phyloP scores from a whole-genome alignment of 2,888 invertebrate genomes.

The Mactromeris polynyma region DNA sequence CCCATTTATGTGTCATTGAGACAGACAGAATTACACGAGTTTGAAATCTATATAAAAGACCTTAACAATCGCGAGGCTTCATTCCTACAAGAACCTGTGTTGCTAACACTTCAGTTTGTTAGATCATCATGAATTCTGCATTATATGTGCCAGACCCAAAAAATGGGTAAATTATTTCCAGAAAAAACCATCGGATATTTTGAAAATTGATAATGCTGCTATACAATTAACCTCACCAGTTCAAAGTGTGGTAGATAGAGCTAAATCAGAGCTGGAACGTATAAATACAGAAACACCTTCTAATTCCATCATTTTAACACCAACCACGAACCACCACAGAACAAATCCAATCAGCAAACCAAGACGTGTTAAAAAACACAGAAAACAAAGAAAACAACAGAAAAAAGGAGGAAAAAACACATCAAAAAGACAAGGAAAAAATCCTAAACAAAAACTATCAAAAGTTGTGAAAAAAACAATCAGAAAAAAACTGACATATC shows the following conservation, averaged over 20 bases:
- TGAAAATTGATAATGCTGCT: too few relatives aligned
- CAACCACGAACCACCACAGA: too few relatives aligned
- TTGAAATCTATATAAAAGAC: constrained; percentile 61
- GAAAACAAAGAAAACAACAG: not conserved
- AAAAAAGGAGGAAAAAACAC: not conserved
- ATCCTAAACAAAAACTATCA: constrained; percentile 27
- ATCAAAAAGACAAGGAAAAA: constrained; percentile 27
- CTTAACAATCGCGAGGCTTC: constrained; percentile 21
- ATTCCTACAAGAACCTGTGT: constrained; percentile 46
- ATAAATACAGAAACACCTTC: too few relatives aligned
- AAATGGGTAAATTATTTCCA: constrained; percentile 63
- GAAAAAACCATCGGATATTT: too few relatives aligned
- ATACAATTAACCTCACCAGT: too few relatives aligned
- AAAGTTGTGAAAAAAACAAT: not conserved
- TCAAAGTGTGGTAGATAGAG: too few relatives aligned
- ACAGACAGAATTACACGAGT: constrained; percentile 52
- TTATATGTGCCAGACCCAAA: constrained; percentile 69
- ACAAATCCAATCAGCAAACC: constrained; percentile 43
- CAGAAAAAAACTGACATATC: too few relatives aligned
- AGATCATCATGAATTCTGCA: constrained; percentile 38
- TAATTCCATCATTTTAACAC: too few relatives aligned
- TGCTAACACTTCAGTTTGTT: constrained; percentile 61
- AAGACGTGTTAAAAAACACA: constrained; percentile 6
- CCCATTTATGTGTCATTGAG: constrained; percentile 54
- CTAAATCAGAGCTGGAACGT: too few relatives aligned